Evolutionary conservation across 37 sponge, comb jelly and placozoan species (phyloP).

Genomic region (Amphimedon queenslandica): DNA sequence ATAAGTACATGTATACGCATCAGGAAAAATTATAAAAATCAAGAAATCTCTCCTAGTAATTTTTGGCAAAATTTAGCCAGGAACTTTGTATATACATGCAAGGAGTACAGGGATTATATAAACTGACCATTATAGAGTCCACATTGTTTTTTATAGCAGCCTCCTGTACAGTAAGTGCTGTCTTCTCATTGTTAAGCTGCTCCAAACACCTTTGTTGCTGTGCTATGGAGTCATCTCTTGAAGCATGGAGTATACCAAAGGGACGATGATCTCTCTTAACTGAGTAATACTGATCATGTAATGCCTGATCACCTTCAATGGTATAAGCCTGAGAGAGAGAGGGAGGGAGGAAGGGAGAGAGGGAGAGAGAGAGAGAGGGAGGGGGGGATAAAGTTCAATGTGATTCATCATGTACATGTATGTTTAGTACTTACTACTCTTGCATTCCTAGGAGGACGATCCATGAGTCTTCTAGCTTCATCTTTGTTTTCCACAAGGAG

Average conservation of each 20-base stretch:
- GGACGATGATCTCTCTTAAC: constrained; percentile 32
- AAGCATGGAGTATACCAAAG: constrained; percentile 27
- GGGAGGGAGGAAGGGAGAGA: neutral
- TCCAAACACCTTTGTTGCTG: neutral
- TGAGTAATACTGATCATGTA: constrained; percentile 26
- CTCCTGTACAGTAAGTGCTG: too few relatives aligned
- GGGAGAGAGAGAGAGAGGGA: constrained; percentile 1
- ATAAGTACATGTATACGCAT: too few relatives aligned
- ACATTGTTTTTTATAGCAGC: too few relatives aligned
- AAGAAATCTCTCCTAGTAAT: too few relatives aligned
- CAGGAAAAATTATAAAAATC: too few relatives aligned
- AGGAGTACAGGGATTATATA: too few relatives aligned
- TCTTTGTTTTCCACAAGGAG: constrained; percentile 34
- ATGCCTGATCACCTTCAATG: neutral
- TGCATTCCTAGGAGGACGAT: constrained; percentile 8
- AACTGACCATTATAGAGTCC: too few relatives aligned
- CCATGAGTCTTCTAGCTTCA: constrained; percentile 41
- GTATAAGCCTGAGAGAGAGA: neutral
- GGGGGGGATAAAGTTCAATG: neutral
- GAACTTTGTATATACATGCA: too few relatives aligned
- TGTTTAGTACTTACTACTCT: constrained; percentile 10
- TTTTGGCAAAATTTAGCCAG: too few relatives aligned
- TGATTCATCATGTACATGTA: too few relatives aligned
- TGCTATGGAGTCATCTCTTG: constrained; percentile 23
- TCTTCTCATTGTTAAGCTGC: neutral